Percentiles rank a stretch among this genome's conserved stretches.
phyloP scores from a whole-genome alignment of 2,888 invertebrate species.

The Boloria euphrosyne region DNA sequence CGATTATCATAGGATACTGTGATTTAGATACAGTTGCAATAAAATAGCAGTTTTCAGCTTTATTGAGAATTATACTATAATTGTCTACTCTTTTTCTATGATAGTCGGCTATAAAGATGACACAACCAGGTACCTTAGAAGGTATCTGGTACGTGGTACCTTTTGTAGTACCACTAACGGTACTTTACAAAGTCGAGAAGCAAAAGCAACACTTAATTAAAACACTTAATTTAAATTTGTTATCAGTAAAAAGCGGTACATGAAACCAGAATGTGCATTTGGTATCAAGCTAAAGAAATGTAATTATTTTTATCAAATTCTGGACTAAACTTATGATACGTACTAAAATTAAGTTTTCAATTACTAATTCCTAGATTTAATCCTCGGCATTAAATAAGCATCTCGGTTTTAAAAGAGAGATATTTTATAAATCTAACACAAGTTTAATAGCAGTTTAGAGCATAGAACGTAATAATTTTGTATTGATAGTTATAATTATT shows the following conservation, averaged over 20 bases:
- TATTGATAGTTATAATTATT: too few relatives aligned
- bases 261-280: slow-evolving; percentile 53
- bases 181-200: slow-evolving; percentile 5
- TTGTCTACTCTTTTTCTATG: not conserved
- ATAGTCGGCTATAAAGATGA: not conserved
- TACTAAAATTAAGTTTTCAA: slow-evolving; percentile 38
- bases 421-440: slow-evolving; percentile 18
- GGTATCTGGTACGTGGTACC: too few relatives aligned
- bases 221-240: slow-evolving; percentile 46
- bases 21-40: not conserved
- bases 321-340: slow-evolving; percentile 43
- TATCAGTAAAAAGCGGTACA: slow-evolving; percentile 61
- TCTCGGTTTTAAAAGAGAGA: slow-evolving; percentile 21
- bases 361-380: slow-evolving; percentile 37
- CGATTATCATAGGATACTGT: not conserved
- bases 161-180: not conserved
- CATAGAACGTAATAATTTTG: not conserved
- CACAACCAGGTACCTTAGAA: not conserved
- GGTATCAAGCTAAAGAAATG: slow-evolving; percentile 50
- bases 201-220: slow-evolving; percentile 2
- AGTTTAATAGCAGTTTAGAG: not conserved
- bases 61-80: not conserved
- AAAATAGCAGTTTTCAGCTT: not conserved
- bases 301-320: slow-evolving; percentile 42
- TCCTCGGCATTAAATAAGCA: slow-evolving; percentile 41